phyloP scores from a whole-genome alignment of 2,113 vertebrate species.

The Gnathonemus echidnorhynchus region DNA sequence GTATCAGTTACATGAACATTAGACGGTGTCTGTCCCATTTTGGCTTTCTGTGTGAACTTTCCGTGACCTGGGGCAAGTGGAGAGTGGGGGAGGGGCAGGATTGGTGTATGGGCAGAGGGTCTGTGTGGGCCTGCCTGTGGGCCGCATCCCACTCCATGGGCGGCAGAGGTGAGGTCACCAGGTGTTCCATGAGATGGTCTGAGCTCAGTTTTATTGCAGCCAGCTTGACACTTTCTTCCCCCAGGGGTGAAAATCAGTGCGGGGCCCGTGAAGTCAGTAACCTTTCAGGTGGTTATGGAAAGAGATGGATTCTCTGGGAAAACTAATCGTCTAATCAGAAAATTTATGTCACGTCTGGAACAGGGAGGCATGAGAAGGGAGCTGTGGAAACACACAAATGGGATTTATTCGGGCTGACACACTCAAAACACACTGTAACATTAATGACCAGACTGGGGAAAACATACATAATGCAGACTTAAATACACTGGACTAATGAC shows the following conservation, averaged over 20 bases:
- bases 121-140: not conserved
- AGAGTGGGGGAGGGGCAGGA: not conserved
- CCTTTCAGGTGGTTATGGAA: not conserved
- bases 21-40: not conserved
- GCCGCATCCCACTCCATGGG: not conserved
- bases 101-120: not conserved
- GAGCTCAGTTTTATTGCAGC: not conserved
- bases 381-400: no score
- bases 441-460: no score
- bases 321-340: not conserved
- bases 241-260: not conserved
- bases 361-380: no score
- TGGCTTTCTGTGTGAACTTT: not conserved
- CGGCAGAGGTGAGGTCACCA: not conserved
- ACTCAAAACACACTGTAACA: no score
- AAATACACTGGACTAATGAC: no score
- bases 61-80: not conserved
- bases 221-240: not conserved
- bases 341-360: not conserved
- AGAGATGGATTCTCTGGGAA: not conserved
- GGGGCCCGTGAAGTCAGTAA: not conserved
- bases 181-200: not conserved
- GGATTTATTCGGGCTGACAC: no score
- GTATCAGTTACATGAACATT: not conserved
- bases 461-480: no score